Percentiles rank a stretch among this genome's conserved stretches.
Conservation (phyloP, 1,140 invertebrate genomes). For the Diploscapter pachys region DNA sequence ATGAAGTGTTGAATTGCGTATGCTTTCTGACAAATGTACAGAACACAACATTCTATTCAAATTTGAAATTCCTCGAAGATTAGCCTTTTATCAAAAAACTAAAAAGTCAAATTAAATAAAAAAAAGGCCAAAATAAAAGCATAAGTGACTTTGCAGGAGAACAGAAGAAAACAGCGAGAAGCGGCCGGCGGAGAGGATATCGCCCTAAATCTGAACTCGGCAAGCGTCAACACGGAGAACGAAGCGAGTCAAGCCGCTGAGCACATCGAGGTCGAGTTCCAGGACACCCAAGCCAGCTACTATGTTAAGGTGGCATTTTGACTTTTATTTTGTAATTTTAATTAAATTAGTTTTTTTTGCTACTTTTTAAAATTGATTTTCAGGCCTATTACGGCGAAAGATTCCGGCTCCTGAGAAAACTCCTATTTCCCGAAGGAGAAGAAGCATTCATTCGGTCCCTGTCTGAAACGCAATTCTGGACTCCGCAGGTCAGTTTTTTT, state of each 20-base stretch:
- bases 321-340: slow-evolving; percentile 65
- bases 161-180: slow-evolving; percentile 14
- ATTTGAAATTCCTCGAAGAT: no score
- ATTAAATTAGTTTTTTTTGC: background rate
- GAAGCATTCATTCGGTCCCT: slow-evolving; percentile 72
- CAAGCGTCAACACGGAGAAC: slow-evolving; percentile 13
- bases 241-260: slow-evolving; percentile 13
- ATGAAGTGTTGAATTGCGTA: background rate
- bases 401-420: slow-evolving; percentile 73
- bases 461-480: slow-evolving; percentile 83
- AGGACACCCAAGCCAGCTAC: slow-evolving; percentile 46
- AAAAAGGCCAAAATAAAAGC: no score
- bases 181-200: slow-evolving; percentile 30
- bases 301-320: slow-evolving; percentile 47
- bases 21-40: no score
- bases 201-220: slow-evolving; percentile 30
- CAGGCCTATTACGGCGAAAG: slow-evolving; percentile 74
- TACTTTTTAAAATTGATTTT: slow-evolving; percentile 70
- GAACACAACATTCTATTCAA: no score
- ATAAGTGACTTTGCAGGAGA: background rate
- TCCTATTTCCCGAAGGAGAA: slow-evolving; percentile 69
- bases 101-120: no score
- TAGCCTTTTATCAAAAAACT: no score
- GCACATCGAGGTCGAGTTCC: slow-evolving; percentile 49
- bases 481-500: slow-evolving; percentile 82